phyloP scores from a whole-genome alignment of 2,888 invertebrate species.

The Cantharis rufa region DNA sequence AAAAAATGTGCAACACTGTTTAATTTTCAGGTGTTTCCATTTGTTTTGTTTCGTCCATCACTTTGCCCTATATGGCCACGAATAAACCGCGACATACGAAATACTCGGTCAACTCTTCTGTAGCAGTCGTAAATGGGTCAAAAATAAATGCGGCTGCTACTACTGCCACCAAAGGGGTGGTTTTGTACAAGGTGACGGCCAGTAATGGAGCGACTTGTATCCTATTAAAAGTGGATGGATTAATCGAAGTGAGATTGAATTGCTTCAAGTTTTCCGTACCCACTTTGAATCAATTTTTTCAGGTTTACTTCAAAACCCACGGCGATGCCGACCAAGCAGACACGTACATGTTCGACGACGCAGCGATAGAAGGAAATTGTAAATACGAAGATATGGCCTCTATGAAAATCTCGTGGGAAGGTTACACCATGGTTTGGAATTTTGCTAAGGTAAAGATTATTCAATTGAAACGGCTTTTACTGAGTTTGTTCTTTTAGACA shows the following conservation, averaged over 20 bases:
- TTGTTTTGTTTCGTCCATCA: conserved; percentile 39
- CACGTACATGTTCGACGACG: conserved; percentile 75
- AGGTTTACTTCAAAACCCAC: conserved; percentile 51
- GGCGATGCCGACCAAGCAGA: conserved; percentile 61
- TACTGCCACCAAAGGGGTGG: conserved; percentile 33
- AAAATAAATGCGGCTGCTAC: conserved; percentile 21
- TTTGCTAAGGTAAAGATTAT: conserved; percentile 74
- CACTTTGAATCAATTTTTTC: conserved; percentile 30
- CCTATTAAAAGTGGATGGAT: conserved; percentile 74
- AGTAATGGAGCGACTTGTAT: conserved; percentile 79
- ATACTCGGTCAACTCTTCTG: conserved; percentile 60
- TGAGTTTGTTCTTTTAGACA: conserved; percentile 62
- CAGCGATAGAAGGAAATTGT: conserved; percentile 74
- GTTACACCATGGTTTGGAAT: conserved; percentile 73
- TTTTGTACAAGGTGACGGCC: conserved; percentile 69
- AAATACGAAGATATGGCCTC: conserved; percentile 74
- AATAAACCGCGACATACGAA: conserved; percentile 67
- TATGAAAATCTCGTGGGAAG: conserved; percentile 74
- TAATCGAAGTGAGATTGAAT: conserved; percentile 60
- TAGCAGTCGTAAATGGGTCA: conserved; percentile 32
- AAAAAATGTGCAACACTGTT: neutral
- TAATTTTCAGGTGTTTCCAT: conserved; percentile 17
- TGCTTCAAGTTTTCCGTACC: neutral
- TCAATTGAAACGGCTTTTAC: neutral
- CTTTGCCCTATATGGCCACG: conserved; percentile 46